A percentile compares a stretch with the other conserved stretches of the same genome.
Evolutionary conservation across 2,797 vertebrate species (phyloP).

Genomic region (Agapornis canus): DNA sequence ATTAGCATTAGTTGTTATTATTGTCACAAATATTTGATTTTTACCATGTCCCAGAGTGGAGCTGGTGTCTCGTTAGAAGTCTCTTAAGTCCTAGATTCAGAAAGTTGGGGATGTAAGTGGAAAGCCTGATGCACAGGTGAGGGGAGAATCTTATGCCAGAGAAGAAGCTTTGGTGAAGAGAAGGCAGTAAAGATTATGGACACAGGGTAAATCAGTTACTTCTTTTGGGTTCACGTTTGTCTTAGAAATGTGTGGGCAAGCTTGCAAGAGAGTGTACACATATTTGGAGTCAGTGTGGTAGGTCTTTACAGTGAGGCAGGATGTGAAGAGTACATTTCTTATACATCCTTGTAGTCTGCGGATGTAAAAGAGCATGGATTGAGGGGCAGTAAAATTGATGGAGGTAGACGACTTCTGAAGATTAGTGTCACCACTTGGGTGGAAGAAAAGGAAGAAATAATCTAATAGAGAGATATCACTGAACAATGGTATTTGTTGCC

Average conservation of each 20-base stretch:
- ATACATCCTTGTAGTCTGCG: background rate
- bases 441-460: background rate
- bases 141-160: background rate
- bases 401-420: background rate
- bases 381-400: background rate
- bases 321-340: background rate
- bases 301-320: background rate
- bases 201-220: background rate
- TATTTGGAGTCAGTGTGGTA: background rate
- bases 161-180: background rate
- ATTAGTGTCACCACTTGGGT: background rate
- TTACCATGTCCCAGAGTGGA: background rate
- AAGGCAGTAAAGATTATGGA: background rate
- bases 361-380: background rate
- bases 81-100: background rate
- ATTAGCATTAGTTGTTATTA: background rate
- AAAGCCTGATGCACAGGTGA: background rate
- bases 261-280: rapidly evolving
- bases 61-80: background rate
- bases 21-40: background rate
- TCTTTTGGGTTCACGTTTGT: background rate
- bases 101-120: background rate
- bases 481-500: background rate
- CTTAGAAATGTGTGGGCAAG: background rate
- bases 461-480: background rate